Percentiles rank a stretch among this genome's conserved stretches.
Conservation (phyloP, 2,888 invertebrate species). For the Yponomeuta malinellus region DNA sequence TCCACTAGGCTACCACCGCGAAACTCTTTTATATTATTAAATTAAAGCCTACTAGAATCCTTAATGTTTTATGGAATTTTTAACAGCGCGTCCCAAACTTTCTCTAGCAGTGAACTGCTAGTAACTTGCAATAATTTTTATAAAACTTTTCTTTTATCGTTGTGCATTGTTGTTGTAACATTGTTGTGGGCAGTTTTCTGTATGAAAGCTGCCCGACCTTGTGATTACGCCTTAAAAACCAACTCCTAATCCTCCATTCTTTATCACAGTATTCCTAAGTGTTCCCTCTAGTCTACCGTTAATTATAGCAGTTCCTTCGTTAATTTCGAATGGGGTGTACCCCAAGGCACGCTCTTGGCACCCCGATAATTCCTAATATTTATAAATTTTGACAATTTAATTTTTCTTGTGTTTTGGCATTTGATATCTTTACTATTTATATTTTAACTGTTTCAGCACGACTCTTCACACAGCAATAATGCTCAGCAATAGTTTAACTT, state of each 20-base stretch:
- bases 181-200: too few relatives aligned
- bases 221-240: conserved; percentile 23
- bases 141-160: too few relatives aligned
- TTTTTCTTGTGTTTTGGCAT: neutral
- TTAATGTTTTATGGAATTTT: too few relatives aligned
- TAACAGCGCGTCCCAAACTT: too few relatives aligned
- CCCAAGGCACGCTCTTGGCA: conserved; percentile 58
- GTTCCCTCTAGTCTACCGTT: conserved; percentile 35
- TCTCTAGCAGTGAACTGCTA: too few relatives aligned
- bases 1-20: too few relatives aligned
- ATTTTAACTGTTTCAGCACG: too few relatives aligned
- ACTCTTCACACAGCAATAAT: too few relatives aligned
- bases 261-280: conserved; percentile 60
- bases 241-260: conserved; percentile 27
- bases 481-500: too few relatives aligned
- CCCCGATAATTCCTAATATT: conserved; percentile 27
- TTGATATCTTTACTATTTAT: neutral
- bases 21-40: conserved; percentile 22
- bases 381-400: neutral
- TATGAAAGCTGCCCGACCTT: neutral
- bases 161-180: too few relatives aligned
- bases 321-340: conserved; percentile 35
- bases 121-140: too few relatives aligned
- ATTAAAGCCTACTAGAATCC: too few relatives aligned
- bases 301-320: conserved; percentile 29